These are phyloP conservation scores for Macropis europaea DNA, from an alignment of 2,888 invertebrate species.

Conservation along the genomic window DNA sequence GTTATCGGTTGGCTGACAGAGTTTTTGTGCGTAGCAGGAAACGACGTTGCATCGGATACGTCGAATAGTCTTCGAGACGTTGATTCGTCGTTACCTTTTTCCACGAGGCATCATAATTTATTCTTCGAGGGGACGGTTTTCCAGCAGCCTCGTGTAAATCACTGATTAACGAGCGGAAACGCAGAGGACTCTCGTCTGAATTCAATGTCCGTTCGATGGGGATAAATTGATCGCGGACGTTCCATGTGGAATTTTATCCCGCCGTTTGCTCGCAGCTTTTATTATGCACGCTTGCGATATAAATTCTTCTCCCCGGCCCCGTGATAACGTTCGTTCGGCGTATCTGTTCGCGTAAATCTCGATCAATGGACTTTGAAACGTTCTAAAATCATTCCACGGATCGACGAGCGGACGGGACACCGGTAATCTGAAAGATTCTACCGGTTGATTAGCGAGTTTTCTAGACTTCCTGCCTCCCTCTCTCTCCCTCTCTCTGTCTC, in stretches of 20 bases:
- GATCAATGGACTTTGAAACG: not conserved
- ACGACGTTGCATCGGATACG: not conserved
- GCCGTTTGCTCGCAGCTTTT: no score
- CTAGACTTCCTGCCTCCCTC: slow-evolving; percentile 13
- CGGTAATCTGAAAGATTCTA: slow-evolving; percentile 26
- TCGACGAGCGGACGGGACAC: not conserved
- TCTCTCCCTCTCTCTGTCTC: not conserved
- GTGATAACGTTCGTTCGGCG: no score
- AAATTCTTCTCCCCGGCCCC: no score
- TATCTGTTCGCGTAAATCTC: not conserved
- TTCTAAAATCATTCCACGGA: slow-evolving; percentile 5
- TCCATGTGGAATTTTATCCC: no score
- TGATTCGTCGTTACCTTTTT: not conserved
- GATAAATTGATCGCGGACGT: not conserved
- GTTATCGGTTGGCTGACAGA: not conserved
- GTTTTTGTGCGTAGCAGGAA: slow-evolving; percentile 2
- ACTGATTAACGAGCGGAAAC: slow-evolving; percentile 30
- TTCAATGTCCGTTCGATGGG: not conserved
- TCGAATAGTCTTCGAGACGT: no score
- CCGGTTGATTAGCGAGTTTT: slow-evolving; percentile 17
- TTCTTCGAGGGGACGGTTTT: not conserved
- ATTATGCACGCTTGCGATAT: no score
- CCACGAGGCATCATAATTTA: not conserved
- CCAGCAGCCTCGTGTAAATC: slow-evolving; percentile 25
- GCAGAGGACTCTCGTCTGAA: not conserved